These are phyloP conservation scores for Ganaspis sp. DNA, from an alignment of 1,140 invertebrate species.

Conservation along the genomic window DNA sequence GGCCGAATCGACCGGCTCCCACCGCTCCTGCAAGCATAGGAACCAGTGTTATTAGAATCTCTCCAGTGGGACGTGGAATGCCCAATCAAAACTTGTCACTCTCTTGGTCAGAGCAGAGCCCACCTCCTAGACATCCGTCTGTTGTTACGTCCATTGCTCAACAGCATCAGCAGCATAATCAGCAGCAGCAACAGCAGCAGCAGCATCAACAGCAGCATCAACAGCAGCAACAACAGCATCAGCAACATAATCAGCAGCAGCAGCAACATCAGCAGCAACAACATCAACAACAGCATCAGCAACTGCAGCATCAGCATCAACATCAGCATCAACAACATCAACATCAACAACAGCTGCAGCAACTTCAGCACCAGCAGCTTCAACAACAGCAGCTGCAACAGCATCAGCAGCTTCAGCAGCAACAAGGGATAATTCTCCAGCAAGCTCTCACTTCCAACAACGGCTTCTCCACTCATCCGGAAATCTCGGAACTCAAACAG, in stretches of 20 bases:
- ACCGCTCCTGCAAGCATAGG: slow-evolving; percentile 73
- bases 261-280: slow-evolving; percentile 49
- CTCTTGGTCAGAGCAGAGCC: slow-evolving; percentile 72
- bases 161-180: slow-evolving; percentile 61
- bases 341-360: slow-evolving; percentile 40
- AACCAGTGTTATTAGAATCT: slow-evolving; percentile 89
- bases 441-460: slow-evolving; percentile 68
- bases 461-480: slow-evolving; percentile 59
- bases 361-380: slow-evolving; percentile 46
- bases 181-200: slow-evolving; percentile 54
- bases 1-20: slow-evolving; percentile 67
- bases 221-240: slow-evolving; percentile 40
- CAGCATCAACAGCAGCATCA: slow-evolving; percentile 38
- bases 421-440: slow-evolving; percentile 69
- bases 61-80: slow-evolving; percentile 77
- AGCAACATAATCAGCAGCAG: slow-evolving; percentile 39
- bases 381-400: slow-evolving; percentile 48
- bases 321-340: slow-evolving; percentile 42
- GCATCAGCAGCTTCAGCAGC: slow-evolving; percentile 47
- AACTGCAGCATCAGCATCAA: slow-evolving; percentile 45
- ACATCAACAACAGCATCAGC: slow-evolving; percentile 46
- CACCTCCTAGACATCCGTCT: slow-evolving; percentile 67
- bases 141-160: slow-evolving; percentile 70
- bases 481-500: slow-evolving; percentile 67
- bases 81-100: slow-evolving; percentile 59